Evolutionary conservation across 2,888 invertebrate species (phyloP).

Genomic region (Scrobipalpa atriplicella): DNA sequence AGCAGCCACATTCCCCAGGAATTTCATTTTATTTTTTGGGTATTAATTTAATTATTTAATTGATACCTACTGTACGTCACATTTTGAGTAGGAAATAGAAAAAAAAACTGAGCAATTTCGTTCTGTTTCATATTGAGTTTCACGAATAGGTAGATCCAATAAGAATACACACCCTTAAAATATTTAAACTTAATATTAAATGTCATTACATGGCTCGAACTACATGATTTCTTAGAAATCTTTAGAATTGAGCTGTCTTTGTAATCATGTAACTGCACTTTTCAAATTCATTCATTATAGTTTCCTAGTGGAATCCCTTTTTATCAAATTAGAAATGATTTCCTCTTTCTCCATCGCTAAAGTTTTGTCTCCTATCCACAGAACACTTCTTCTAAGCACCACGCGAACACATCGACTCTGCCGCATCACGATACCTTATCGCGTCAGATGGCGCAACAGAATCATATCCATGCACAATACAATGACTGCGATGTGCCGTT

Average conservation of each 20-base stretch:
- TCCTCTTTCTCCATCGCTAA: slow-evolving; percentile 3
- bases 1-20: too few species aligned
- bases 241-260: slow-evolving; percentile 43
- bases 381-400: slow-evolving; percentile 93
- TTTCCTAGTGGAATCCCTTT: too few species aligned
- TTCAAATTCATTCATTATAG: not conserved
- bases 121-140: too few species aligned
- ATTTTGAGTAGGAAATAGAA: too few species aligned
- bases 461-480: slow-evolving; percentile 81
- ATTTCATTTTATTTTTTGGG: too few species aligned
- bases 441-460: slow-evolving; percentile 72
- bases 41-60: too few species aligned
- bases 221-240: not conserved
- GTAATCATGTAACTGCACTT: not conserved
- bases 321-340: not conserved
- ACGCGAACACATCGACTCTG: slow-evolving; percentile 85
- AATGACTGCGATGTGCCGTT: slow-evolving; percentile 76
- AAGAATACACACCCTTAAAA: too few species aligned
- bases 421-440: slow-evolving; percentile 85
- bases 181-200: too few species aligned
- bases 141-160: too few species aligned
- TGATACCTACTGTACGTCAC: too few species aligned
- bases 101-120: too few species aligned
- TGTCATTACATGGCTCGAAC: not conserved
- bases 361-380: slow-evolving; percentile 66